Base-by-base conservation (phyloP, 2,888 invertebrate genomes). In the Acleris laterana region DNA sequence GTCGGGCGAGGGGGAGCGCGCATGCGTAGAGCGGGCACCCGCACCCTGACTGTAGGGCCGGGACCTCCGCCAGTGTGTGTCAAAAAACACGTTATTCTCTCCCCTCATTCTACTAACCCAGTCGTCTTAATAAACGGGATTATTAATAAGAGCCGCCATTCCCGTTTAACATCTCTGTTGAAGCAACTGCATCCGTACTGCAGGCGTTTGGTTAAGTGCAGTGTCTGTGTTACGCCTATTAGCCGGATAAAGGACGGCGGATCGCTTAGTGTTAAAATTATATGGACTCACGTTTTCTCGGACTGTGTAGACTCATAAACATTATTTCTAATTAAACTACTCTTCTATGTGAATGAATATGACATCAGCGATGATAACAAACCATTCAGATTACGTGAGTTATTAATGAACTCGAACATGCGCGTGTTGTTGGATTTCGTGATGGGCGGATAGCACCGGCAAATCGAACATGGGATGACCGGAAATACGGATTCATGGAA, bases 1-100 rank as follows among this genome's bases (percentile, higher is more conserved):
- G 81, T 79, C 77, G 76, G 78, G 78, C 78, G 84, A 87, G 89
- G 91, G 90, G 91, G 86, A 79, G 62, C 81, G 80, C 90, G 92
- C 93, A 91, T 89, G 92, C 92, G 93, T 78, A 79, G 60, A 70
- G 70, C 70, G 68, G 71, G 77, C 79, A 80, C 89, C 90, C 90
- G 90, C 91, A 89, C 92, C 92, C 90, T 84, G 80, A 74, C 75
- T 76, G 79, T 81, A 82, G 86, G 87, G 89, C 87, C 84, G 88
- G 88, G 89, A 88, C 84, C 84, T 88, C 84, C 80, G 81, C 80
- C 75, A 88, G 83, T 85, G 83, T 16, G 90, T 91, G 91, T 91
- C 90, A 91, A 91, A 92, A 90, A 90, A 92, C 90, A 90, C 88
- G 88, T 90, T 91, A 91, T 90, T 90, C 86, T 85, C 80, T 89